These are phyloP conservation scores for Clostera curtula DNA, from an alignment of 2,888 invertebrate genomes.

Conservation along the genomic window DNA sequence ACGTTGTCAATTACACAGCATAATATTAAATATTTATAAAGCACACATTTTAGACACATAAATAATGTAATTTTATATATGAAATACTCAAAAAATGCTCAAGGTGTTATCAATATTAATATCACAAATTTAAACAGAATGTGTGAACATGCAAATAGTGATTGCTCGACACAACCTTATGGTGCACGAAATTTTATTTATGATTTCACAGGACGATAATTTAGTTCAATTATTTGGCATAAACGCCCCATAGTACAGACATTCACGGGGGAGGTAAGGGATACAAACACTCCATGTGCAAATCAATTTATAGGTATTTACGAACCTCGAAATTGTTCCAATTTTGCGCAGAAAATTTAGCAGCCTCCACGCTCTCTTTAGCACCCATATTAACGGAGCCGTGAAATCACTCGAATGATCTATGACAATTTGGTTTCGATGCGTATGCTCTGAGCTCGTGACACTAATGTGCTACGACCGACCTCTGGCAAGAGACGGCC, in stretches of 20 bases:
- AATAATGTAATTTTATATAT: slow-evolving; percentile 13
- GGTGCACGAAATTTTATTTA: slow-evolving; percentile 50
- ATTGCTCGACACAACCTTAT: slow-evolving; percentile 39
- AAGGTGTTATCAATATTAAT: slow-evolving; percentile 14
- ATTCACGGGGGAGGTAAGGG: slow-evolving; percentile 62
- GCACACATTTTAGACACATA: slow-evolving; percentile 14
- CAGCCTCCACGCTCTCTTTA: slow-evolving; percentile 88
- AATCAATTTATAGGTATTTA: slow-evolving; percentile 67
- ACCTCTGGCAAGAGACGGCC: slow-evolving; percentile 54
- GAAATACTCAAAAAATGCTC: slow-evolving; percentile 11
- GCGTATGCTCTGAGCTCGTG: slow-evolving; percentile 66
- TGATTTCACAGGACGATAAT: slow-evolving; percentile 34
- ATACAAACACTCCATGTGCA: slow-evolving; percentile 72
- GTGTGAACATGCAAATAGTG: slow-evolving; percentile 58
- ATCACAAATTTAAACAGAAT: slow-evolving; percentile 20
- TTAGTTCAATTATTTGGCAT: slow-evolving; percentile 35
- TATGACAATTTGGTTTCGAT: slow-evolving; percentile 64
- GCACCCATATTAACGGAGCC: slow-evolving; percentile 81
- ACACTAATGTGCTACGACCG: slow-evolving; percentile 64
- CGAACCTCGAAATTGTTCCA: slow-evolving; percentile 88
- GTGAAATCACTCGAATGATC: slow-evolving; percentile 67
- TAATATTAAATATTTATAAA: slow-evolving; percentile 10
- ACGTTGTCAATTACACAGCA: background rate
- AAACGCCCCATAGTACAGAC: slow-evolving; percentile 46
- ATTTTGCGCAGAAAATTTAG: slow-evolving; percentile 86